These are phyloP conservation scores for Diacarnus erythraeanus DNA, from an alignment of 37 sponge, comb jelly and placozoan species.

Conservation along the genomic window DNA sequence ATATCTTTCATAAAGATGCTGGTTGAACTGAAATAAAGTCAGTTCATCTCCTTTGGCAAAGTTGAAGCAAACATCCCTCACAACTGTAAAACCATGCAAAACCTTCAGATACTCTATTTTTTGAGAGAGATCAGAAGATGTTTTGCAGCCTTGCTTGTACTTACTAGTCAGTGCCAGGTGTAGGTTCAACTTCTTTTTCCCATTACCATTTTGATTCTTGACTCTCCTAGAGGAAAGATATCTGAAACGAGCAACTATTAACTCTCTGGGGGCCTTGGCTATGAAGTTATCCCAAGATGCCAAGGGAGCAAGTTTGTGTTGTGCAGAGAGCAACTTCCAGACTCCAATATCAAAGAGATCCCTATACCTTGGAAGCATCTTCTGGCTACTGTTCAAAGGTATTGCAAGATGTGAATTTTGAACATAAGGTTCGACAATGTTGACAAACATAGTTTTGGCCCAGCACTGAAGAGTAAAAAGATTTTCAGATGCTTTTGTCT, in stretches of 20 bases:
- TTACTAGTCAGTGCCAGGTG: background rate
- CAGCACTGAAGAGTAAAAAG: slow-evolving; percentile 63
- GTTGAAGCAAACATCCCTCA: slow-evolving; percentile 38
- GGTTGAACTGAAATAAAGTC: slow-evolving; percentile 17
- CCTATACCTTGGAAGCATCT: slow-evolving; percentile 2
- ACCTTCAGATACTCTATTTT: background rate
- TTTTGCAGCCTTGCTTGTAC: slow-evolving; percentile 24
- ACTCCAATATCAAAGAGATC: slow-evolving; percentile 35
- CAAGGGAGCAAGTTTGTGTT: slow-evolving; percentile 7
- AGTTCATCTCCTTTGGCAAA: slow-evolving; percentile 34
- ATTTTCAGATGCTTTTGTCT: slow-evolving; percentile 43
- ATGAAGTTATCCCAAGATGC: slow-evolving; percentile 23
- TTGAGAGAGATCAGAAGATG: background rate
- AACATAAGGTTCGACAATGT: slow-evolving; percentile 41
- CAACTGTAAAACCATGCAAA: slow-evolving; percentile 27
- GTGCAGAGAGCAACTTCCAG: slow-evolving; percentile 13
- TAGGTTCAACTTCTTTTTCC: background rate
- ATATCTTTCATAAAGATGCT: slow-evolving; percentile 19
- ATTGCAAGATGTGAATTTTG: background rate
- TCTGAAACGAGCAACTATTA: slow-evolving; percentile 37
- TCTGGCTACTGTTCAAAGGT: background rate
- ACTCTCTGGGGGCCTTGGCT: slow-evolving; percentile 36
- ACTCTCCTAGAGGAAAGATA: slow-evolving; percentile 6
- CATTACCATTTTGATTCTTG: background rate
- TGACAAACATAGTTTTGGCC: slow-evolving; percentile 35